Conservation (phyloP, 2,113 vertebrate genomes). For the Periophthalmus modestus region DNA sequence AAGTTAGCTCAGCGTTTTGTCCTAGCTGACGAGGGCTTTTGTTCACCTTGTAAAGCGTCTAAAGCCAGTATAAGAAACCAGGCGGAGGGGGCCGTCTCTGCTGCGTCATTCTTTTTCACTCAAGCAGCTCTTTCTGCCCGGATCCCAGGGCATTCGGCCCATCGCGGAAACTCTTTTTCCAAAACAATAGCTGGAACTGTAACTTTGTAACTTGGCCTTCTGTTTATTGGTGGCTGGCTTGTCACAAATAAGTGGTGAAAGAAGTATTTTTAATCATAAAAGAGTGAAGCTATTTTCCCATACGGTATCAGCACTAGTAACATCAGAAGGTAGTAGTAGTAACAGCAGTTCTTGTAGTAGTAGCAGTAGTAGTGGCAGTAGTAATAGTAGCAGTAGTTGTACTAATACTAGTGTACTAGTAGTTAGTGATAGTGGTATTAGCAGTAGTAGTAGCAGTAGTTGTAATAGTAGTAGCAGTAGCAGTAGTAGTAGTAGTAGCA, state of each 20-base stretch:
- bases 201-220: neutral
- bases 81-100: slow-evolving; percentile 54
- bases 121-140: slow-evolving; percentile 55
- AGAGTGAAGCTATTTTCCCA: neutral
- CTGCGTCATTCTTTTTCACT: slow-evolving; percentile 60
- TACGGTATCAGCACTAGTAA: no score
- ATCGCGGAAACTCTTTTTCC: slow-evolving; percentile 1
- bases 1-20: slow-evolving; percentile 44
- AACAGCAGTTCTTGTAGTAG: neutral
- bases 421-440: neutral
- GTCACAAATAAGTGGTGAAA: neutral
- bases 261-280: neutral
- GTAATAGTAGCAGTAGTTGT: neutral
- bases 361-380: neutral
- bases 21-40: slow-evolving; percentile 50
- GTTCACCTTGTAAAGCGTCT: slow-evolving; percentile 51
- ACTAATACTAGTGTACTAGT: neutral
- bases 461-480: no score
- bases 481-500: neutral
- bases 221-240: neutral
- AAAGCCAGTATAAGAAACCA: slow-evolving; percentile 68
- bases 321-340: neutral
- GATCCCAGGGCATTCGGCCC: slow-evolving; percentile 7
- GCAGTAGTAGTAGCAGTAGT: neutral
- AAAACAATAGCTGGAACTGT: neutral